These are phyloP conservation scores for Ostrea denselamellosa DNA, from an alignment of 1,140 invertebrate species.

Conservation along the genomic window DNA sequence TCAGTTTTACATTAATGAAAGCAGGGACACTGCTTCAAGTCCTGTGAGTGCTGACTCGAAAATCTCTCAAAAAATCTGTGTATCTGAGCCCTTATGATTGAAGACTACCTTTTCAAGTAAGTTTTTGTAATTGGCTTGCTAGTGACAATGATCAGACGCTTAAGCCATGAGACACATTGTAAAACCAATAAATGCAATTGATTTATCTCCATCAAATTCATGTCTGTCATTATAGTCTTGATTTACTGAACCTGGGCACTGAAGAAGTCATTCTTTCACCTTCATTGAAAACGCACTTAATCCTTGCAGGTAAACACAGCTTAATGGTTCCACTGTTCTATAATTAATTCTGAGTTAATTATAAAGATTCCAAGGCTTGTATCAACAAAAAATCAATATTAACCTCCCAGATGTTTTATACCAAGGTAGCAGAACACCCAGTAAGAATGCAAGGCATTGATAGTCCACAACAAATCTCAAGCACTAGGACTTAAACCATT, in stretches of 20 bases:
- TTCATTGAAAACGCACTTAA: neutral
- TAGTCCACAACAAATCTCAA: neutral
- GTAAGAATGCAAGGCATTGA: slow-evolving; percentile 9
- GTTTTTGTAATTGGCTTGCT: slow-evolving; percentile 28
- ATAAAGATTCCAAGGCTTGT: slow-evolving; percentile 22
- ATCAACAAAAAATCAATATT: slow-evolving; percentile 37
- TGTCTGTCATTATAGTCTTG: slow-evolving; percentile 19
- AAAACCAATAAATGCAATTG: slow-evolving; percentile 38
- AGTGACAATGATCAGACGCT: slow-evolving; percentile 8
- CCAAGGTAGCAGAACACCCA: neutral
- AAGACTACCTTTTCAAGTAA: neutral
- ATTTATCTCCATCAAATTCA: slow-evolving; percentile 24
- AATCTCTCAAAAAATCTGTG: neutral
- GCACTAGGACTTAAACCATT: neutral
- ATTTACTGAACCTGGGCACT: neutral
- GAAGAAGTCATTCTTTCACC: neutral
- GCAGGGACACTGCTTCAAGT: neutral
- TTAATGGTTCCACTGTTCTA: neutral
- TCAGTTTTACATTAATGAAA: neutral
- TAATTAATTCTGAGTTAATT: slow-evolving; percentile 33
- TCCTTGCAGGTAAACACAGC: neutral
- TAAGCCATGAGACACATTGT: neutral
- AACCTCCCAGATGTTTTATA: neutral
- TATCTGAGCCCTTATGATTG: neutral
- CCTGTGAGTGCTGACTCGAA: neutral